Base-by-base conservation (phyloP, 2,888 invertebrate species). In the Rhodophaea formosa region DNA sequence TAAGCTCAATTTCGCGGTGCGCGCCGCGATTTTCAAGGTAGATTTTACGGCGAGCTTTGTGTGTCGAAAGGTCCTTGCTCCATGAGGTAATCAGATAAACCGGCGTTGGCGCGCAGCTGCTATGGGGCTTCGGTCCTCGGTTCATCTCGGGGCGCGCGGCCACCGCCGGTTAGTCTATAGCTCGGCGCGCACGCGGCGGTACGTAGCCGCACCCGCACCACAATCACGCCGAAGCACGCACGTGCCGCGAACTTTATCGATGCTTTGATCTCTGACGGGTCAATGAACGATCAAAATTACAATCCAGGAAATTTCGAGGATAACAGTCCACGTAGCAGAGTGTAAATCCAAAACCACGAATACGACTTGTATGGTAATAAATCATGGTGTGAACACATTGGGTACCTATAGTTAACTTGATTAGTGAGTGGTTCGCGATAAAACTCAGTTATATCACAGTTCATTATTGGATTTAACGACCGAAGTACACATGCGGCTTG, bases 21-120 rank as follows among this genome's bases (percentile, higher is more conserved):
- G 69, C 67, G 67, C 72, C 74, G 72, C 70, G 75, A 85, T 86
- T 86, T 84, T 84, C 87, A 88, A 84, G 87, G 88, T 83, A 74
- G 67, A 86, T 88, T 88, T 86, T 84, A 84, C 85, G 84, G 84
- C 70, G 81, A 82, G 83, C 82, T 86, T 83, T 82, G 79, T 83
- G 70, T 77, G 83, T 81, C 82, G 88, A 84, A 88, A 87, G 89
- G 89, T 90, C 89, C 88, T 89, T 90, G 87, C 84, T 80, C 88
- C 82, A 81, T 84, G 86, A 84, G 82, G 86, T 88, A 88, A 88
- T 87, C 86, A 81, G 84, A 86, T 86, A 84, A 82, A 82, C 76
- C 74, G 72, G 74, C 68, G 66, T 32, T 70, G 65, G 72, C 71
- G 74, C 77, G 82, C 83, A 82, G 84, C 82, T 79, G 82, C 76